Conservation (phyloP, 37 sponge, comb jelly and placozoan genomes). For the Spongilla lacustris region DNA sequence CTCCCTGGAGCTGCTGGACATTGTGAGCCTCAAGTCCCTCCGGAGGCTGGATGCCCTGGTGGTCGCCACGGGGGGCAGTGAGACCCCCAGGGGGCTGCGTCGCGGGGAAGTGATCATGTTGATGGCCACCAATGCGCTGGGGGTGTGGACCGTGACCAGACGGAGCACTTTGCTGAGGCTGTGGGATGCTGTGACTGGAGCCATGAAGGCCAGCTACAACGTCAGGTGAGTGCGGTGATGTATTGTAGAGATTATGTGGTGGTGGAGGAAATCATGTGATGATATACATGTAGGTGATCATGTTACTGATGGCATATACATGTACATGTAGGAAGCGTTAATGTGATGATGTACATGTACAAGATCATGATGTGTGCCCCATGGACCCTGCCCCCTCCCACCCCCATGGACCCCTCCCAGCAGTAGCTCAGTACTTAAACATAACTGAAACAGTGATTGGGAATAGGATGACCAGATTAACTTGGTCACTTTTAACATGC, state of each 20-base stretch:
- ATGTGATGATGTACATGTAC: neutral
- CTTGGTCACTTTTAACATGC: no score
- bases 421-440: no score
- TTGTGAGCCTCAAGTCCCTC: constrained; percentile 41
- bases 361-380: no score
- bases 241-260: neutral
- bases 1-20: constrained; percentile 67
- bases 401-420: no score
- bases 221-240: constrained; percentile 49
- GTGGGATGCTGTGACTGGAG: constrained; percentile 67
- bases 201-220: constrained; percentile 40
- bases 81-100: neutral
- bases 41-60: neutral
- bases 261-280: neutral
- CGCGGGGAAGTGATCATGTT: constrained; percentile 65
- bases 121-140: constrained; percentile 37
- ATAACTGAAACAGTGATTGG: no score
- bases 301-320: neutral
- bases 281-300: neutral
- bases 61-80: neutral
- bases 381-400: no score
- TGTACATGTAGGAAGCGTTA: neutral
- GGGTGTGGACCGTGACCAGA: constrained; percentile 82
- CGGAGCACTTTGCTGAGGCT: constrained; percentile 61
- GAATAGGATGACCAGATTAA: no score